phyloP scores from a whole-genome alignment of 2,113 vertebrate genomes.

The Esox niger region DNA sequence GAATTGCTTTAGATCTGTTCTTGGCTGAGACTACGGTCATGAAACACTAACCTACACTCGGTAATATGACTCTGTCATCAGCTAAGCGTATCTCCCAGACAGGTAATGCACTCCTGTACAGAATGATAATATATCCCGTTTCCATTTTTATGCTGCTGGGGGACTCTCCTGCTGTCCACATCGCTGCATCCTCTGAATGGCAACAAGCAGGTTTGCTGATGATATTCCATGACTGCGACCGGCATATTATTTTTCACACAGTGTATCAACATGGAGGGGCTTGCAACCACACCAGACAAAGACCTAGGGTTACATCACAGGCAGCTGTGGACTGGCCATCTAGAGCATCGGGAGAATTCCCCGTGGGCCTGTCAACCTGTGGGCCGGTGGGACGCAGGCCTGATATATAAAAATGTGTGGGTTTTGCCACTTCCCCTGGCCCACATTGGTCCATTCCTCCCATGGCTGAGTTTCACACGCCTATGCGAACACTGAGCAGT shows the following conservation, averaged over 20 bases:
- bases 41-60: constrained; percentile 1
- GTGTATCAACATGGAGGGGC: constrained; percentile 29
- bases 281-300: constrained; percentile 7
- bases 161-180: constrained; percentile 38
- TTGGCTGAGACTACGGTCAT: neutral
- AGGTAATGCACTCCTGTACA: constrained; percentile 25
- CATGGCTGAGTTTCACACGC: too few relatives aligned
- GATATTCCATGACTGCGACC: constrained; percentile 25
- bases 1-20: neutral
- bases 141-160: constrained; percentile 32
- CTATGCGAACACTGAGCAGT: too few relatives aligned
- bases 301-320: neutral
- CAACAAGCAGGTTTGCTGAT: constrained; percentile 45
- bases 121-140: constrained; percentile 26
- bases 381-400: too few relatives aligned
- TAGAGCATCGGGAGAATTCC: too few relatives aligned
- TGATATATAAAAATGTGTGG: too few relatives aligned
- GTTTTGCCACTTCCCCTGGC: too few relatives aligned
- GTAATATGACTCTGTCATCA: constrained; percentile 21
- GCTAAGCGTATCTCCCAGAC: constrained; percentile 30
- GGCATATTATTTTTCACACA: constrained; percentile 48
- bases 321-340: too few relatives aligned
- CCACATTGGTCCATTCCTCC: too few relatives aligned
- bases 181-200: constrained; percentile 47
- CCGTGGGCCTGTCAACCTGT: too few relatives aligned